Conservation (phyloP, 2,113 vertebrate species). For the Muntiacus muntjak region DNA sequence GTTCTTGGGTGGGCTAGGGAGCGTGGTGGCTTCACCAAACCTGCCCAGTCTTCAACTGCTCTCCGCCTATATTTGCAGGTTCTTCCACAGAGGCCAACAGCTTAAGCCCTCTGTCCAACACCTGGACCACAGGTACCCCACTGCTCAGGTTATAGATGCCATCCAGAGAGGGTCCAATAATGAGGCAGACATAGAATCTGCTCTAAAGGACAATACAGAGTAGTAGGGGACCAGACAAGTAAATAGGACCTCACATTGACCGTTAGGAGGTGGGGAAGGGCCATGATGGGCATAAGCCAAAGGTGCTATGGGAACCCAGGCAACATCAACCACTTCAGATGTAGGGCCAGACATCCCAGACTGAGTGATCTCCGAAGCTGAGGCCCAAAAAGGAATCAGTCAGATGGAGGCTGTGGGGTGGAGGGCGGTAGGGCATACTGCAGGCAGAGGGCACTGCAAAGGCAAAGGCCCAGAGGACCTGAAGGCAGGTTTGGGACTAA, state of each 20-base stretch:
- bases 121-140: constrained; percentile 26
- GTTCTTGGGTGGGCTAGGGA: background rate
- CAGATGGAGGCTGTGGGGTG: background rate
- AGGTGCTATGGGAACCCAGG: background rate
- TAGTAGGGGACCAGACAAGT: background rate
- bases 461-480: background rate
- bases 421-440: background rate
- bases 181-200: background rate
- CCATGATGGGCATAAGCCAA: background rate
- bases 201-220: background rate
- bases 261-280: background rate
- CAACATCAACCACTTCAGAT: background rate
- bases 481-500: background rate
- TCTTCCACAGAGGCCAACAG: background rate
- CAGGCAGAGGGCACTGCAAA: background rate
- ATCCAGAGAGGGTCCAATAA: background rate
- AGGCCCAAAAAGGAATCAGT: background rate
- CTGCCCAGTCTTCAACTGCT: background rate
- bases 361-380: background rate
- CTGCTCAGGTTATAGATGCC: background rate
- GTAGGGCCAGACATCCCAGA: background rate
- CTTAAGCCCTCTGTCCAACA: background rate
- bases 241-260: background rate
- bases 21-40: background rate
- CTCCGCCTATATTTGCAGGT: constrained; percentile 3